A percentile compares a stretch with the other conserved stretches of the same genome.
Conservation (phyloP, 1,140 invertebrate species). For the Drosophila jambulina region DNA sequence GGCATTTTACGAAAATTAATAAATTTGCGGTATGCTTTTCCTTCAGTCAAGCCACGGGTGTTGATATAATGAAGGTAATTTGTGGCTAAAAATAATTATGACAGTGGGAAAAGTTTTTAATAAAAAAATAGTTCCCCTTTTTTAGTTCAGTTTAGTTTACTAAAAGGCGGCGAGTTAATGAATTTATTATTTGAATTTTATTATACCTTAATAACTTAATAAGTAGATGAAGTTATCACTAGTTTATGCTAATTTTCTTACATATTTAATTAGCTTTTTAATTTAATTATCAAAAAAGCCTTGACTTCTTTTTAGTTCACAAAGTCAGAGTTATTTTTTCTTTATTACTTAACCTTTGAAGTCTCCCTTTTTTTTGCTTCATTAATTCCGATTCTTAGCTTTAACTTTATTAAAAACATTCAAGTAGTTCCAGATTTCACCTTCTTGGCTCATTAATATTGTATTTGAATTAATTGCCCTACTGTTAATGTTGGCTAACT, state of each 20-base stretch:
- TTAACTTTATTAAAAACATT: background rate
- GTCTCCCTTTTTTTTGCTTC: background rate
- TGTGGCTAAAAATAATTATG: constrained; percentile 1
- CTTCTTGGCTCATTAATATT: constrained; percentile 19
- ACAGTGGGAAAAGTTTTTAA: background rate
- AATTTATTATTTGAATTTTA: background rate
- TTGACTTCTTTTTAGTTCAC: background rate
- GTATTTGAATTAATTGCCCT: constrained; percentile 35
- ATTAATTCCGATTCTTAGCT: no score
- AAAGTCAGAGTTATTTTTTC: fast-evolving
- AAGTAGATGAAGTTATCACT: background rate
- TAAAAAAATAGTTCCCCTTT: background rate
- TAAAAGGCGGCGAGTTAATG: background rate
- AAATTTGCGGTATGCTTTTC: constrained; percentile 13
- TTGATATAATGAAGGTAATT: constrained; percentile 11
- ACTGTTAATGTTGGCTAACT: constrained; percentile 32
- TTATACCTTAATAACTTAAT: background rate
- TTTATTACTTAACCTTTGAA: background rate
- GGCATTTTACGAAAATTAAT: constrained; percentile 30
- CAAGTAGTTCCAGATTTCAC: background rate
- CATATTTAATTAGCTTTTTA: background rate
- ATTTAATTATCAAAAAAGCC: background rate
- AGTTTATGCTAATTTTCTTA: background rate
- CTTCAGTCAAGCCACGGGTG: background rate
- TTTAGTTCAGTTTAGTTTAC: background rate